phyloP scores from a whole-genome alignment of 2,113 vertebrate genomes.

The Lycocorax pyrrhopterus region DNA sequence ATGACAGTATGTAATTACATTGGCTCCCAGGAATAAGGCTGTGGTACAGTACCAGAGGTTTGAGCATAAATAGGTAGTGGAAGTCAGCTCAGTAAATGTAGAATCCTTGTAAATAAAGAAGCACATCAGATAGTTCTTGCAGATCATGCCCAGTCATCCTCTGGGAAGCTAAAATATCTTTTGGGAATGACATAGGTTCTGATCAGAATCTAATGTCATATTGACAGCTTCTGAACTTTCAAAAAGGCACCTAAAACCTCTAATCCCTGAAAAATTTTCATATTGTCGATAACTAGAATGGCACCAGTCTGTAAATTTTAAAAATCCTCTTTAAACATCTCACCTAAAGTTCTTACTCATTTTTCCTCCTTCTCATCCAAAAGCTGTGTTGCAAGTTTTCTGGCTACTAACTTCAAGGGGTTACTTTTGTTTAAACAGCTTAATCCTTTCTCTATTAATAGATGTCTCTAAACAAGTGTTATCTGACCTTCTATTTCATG shows the following conservation, averaged over 20 bases:
- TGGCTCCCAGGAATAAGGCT: not conserved
- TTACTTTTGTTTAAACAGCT: conserved; percentile 15
- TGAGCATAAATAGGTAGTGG: not conserved
- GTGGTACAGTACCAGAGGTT: not conserved
- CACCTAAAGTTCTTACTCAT: not conserved
- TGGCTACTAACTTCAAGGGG: not conserved
- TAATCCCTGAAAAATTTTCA: not conserved
- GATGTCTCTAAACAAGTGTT: conserved; percentile 15
- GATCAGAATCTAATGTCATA: not conserved
- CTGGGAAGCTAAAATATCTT: not conserved
- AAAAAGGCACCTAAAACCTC: not conserved
- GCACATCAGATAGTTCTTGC: not conserved
- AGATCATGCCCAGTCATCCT: not conserved
- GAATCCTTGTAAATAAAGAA: not conserved
- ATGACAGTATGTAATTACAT: not conserved
- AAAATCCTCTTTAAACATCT: not conserved
- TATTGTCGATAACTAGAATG: not conserved
- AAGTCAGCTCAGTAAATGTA: not conserved
- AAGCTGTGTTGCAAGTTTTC: not conserved
- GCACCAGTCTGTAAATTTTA: not conserved
- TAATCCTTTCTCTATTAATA: conserved; percentile 49
- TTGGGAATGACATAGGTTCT: not conserved
- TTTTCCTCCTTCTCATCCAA: not conserved
- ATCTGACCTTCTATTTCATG: not conserved
- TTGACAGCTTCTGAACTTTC: not conserved